Percentiles rank a stretch among this genome's conserved stretches.
Evolutionary conservation across 2,888 invertebrate species (phyloP).

Genomic region (Drosophila kuntzei): DNA sequence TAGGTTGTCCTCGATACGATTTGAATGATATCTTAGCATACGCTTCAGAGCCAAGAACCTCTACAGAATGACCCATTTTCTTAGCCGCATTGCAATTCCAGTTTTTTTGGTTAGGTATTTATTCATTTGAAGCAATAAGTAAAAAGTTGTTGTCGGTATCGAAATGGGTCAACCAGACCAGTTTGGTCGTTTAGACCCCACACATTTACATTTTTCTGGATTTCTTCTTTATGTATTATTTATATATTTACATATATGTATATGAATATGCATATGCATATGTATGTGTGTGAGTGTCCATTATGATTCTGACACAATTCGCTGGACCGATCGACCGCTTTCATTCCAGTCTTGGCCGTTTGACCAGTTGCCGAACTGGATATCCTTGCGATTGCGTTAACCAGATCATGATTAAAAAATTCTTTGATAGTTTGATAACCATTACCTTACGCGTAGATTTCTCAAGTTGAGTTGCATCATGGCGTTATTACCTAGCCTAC

Average conservation of each 20-base stretch:
- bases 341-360: conserved; percentile 58
- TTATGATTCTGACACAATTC: conserved; percentile 62
- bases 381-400: conserved; percentile 54
- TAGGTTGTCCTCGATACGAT: background rate
- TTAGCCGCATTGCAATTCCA: conserved; percentile 28
- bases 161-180: conserved; percentile 63
- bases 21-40: conserved; percentile 3
- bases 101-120: conserved; percentile 38
- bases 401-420: conserved; percentile 11
- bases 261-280: conserved; percentile 16
- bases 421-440: conserved; percentile 10
- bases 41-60: background rate
- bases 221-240: conserved; percentile 8
- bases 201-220: conserved; percentile 44
- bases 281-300: background rate
- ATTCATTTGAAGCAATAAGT: conserved; percentile 33
- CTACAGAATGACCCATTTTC: conserved; percentile 37
- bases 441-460: conserved; percentile 25
- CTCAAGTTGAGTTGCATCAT: conserved; percentile 41
- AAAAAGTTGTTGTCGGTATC: conserved; percentile 32
- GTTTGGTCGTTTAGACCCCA: conserved; percentile 39
- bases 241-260: too few relatives aligned
- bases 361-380: conserved; percentile 59
- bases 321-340: conserved; percentile 49
- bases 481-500: conserved; percentile 14